Evolutionary conservation across 2,113 vertebrate genomes (phyloP), one percentile per base, ranked within the genome.

Genomic region (Poicephalus meyeri): DNA sequence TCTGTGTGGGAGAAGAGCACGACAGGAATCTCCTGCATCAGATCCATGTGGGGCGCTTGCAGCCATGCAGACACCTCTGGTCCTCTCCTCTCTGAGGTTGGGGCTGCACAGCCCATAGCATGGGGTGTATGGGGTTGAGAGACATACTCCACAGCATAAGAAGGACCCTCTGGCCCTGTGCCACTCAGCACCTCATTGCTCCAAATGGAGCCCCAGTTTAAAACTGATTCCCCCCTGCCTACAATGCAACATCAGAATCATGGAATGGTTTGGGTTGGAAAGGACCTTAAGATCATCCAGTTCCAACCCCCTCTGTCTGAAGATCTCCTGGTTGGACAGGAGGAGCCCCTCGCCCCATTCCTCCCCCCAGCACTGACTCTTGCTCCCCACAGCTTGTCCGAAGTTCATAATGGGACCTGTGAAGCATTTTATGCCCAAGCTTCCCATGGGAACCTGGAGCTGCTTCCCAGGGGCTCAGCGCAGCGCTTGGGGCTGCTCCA

Each of bases 391-490:
- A 98, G 98, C 65, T 65, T 80, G 8, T 28, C 77, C 2, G 13
- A 90, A 66, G 91, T 97, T 39, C 47, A 1, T 2, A 6, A 25
- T 16, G 78, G 14, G 7, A 80, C 74, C 76, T 98, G 98, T 25
- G 4, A 14, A 41, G 86, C 39, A 3, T 98, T 98, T 86, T 96
- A 90, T 7, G 2, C 26, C 47, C 93, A 24, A 0, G 97, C 97
- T 3, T 65, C 96, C 52, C 97, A 39, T 3, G 97, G 98, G 42
- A 78, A 97, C 83, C 86, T 89, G 16, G 84, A 86, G 11, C 93
- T 98, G 90, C 84, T 98, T 80, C 86, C 93, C n/a, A 80, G 61
- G 56, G 93, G 98, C 88, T 98, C 97, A 0, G 39, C 61, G 28
- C 97, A 66, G 69, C 87, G 97, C 65, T 71, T 2, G 0, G 64